These are phyloP conservation scores for Cyphomyrus discorhynchus DNA, from an alignment of 2,113 vertebrate species.

Conservation along the genomic window DNA sequence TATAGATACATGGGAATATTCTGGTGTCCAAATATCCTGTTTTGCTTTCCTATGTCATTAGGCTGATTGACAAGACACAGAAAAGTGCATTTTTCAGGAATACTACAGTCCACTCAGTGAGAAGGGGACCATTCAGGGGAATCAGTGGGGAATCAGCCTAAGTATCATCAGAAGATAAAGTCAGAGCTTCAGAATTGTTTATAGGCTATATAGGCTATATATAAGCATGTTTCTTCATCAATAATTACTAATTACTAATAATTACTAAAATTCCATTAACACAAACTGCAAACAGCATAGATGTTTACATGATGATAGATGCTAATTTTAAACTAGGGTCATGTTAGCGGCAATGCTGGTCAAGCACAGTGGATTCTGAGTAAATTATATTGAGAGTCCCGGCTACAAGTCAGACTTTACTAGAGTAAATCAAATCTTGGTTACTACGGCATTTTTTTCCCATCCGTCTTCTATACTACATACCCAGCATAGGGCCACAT, in stretches of 20 bases:
- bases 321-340: not conserved
- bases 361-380: not conserved
- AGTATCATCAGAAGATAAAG: not conserved
- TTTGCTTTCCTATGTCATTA: not conserved
- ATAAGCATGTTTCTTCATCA: not conserved
- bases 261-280: not conserved
- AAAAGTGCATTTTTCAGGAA: not conserved
- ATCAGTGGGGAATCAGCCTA: not conserved
- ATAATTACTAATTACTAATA: not conserved
- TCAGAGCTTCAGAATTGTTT: not conserved
- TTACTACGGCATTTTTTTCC: not conserved
- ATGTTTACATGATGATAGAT: not conserved
- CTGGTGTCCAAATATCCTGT: not conserved
- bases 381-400: not conserved
- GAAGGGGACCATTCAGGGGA: not conserved
- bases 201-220: not conserved
- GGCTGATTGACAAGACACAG: not conserved
- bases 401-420: not conserved
- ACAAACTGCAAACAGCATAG: not conserved
- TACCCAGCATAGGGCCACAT: not conserved
- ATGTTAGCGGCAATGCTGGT: not conserved
- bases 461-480: not conserved
- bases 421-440: not conserved
- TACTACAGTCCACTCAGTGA: not conserved
- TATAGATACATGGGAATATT: not conserved